phyloP scores from a whole-genome alignment of 2,797 vertebrate species.

The Amblyopsis hoosieri region DNA sequence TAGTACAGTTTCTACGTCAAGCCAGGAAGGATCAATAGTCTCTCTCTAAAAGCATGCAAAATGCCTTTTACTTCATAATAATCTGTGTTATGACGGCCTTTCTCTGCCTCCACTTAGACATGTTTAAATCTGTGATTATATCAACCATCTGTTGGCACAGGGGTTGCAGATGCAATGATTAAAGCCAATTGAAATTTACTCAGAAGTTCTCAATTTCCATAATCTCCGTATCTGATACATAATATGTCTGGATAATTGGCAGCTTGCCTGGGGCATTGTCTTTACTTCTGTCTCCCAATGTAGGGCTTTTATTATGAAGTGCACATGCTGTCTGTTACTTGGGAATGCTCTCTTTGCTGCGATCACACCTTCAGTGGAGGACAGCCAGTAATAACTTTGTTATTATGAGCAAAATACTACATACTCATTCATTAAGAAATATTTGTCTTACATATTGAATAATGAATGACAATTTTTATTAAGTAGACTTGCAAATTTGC shows the following conservation, averaged over 20 bases:
- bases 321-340: neutral
- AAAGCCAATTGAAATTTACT: conserved; percentile 25
- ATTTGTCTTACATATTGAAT: neutral
- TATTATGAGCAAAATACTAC: neutral
- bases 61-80: too few relatives aligned
- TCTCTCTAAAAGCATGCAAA: neutral
- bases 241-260: conserved; percentile 8
- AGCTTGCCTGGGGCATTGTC: conserved; percentile 4
- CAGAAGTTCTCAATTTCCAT: conserved; percentile 20
- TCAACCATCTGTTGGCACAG: conserved; percentile 21
- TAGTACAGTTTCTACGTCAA: neutral
- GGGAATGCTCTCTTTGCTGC: neutral
- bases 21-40: too few relatives aligned
- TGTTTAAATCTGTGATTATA: neutral
- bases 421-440: neutral
- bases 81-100: neutral
- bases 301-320: conserved; percentile 16
- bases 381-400: neutral
- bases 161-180: conserved; percentile 23
- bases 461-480: neutral
- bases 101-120: neutral
- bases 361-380: conserved; percentile 2
- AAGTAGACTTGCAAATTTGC: conserved; percentile 4
- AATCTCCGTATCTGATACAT: conserved; percentile 28
- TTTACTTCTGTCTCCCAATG: neutral